Evolutionary conservation across 2,113 vertebrate species (phyloP).

Genomic region (Columba janthina): DNA sequence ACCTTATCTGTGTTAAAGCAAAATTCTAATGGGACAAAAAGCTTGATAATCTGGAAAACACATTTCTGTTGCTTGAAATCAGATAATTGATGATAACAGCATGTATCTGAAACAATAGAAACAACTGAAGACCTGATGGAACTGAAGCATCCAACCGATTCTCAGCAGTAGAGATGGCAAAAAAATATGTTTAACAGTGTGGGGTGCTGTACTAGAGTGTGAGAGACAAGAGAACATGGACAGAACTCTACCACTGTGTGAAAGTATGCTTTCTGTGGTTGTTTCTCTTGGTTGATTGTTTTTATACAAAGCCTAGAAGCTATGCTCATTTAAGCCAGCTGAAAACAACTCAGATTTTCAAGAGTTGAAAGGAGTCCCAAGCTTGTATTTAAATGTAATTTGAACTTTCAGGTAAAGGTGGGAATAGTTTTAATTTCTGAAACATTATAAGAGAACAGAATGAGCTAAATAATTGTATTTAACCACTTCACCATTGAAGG

Average conservation of each 20-base stretch:
- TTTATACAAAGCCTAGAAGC: background rate
- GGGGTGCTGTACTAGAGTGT: background rate
- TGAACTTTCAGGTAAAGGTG: background rate
- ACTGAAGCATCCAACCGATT: background rate
- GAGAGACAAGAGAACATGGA: background rate
- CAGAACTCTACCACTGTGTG: background rate
- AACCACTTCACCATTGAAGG: background rate
- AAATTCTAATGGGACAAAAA: conserved; percentile 17
- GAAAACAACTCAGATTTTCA: background rate
- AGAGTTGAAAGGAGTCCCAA: background rate
- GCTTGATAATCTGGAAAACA: conserved; percentile 44
- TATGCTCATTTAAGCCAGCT: background rate
- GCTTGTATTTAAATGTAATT: background rate
- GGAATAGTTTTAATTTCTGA: background rate
- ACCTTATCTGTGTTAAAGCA: background rate
- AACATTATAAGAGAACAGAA: background rate
- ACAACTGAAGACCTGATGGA: background rate
- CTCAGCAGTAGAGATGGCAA: background rate
- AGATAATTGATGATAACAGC: conserved; percentile 23
- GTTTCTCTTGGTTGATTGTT: background rate
- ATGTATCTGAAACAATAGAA: conserved; percentile 22
- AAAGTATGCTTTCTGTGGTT: background rate
- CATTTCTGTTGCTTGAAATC: conserved; percentile 31
- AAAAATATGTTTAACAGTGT: background rate
- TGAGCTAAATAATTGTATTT: background rate